These are phyloP conservation scores for Ips typographus DNA, from an alignment of 1,140 invertebrate species.

Conservation along the genomic window DNA sequence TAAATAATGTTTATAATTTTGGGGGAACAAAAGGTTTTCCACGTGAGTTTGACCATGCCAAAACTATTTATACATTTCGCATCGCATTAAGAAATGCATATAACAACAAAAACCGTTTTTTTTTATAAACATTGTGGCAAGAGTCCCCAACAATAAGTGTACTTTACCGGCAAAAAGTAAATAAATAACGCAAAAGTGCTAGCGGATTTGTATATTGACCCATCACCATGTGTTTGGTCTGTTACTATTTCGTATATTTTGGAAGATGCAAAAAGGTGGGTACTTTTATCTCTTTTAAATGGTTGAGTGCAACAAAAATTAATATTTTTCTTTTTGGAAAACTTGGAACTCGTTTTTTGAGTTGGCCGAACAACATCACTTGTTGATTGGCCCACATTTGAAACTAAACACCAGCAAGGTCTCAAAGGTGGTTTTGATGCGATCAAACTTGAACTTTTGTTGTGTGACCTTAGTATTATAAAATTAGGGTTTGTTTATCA, in stretches of 20 bases:
- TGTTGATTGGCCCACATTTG: slow-evolving; percentile 18
- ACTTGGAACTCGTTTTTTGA: background rate
- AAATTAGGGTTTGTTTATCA: background rate
- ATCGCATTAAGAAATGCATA: background rate
- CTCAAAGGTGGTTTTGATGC: slow-evolving; percentile 1
- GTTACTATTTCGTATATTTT: background rate
- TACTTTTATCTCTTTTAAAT: background rate
- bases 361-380: background rate
- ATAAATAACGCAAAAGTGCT: background rate
- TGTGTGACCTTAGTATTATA: slow-evolving; percentile 11
- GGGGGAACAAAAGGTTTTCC: background rate
- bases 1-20: background rate
- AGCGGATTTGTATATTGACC: background rate
- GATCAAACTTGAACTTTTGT: slow-evolving; percentile 13
- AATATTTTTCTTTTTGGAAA: too few species aligned
- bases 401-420: background rate
- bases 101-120: background rate
- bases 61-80: slow-evolving; percentile 11
- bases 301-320: background rate
- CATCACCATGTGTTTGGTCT: background rate
- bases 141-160: background rate
- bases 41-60: slow-evolving; percentile 7
- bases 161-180: background rate
- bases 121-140: background rate
- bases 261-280: background rate